Percentiles rank a stretch among this genome's conserved stretches.
Evolutionary conservation across 23 tunicate genomes (phyloP).

Genomic region (Halocynthia aurantium): DNA sequence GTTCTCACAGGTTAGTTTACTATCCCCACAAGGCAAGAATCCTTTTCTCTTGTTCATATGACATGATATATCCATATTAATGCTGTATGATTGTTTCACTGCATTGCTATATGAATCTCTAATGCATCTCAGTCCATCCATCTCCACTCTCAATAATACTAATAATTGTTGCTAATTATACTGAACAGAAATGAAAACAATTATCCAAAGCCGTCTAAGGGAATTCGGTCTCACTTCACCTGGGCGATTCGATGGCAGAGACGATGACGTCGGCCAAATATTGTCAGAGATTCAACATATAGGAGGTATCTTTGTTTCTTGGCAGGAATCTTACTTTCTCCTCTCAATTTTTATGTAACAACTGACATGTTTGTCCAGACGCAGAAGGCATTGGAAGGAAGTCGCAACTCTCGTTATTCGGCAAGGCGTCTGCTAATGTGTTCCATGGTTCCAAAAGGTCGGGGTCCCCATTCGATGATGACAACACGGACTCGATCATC

Average conservation of each 20-base stretch:
- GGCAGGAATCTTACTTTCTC: not conserved
- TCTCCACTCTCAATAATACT: not conserved
- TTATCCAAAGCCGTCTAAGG: conserved; percentile 45
- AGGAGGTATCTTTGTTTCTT: conserved; percentile 31
- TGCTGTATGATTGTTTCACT: too few species aligned
- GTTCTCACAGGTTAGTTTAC: conserved; percentile 32
- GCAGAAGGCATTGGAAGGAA: conserved; percentile 43
- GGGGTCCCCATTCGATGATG: conserved; percentile 43
- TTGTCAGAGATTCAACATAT: conserved; percentile 52
- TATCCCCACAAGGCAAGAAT: not conserved
- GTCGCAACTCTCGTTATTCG: conserved; percentile 50
- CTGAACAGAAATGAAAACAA: conserved; percentile 57
- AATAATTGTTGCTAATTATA: too few species aligned
- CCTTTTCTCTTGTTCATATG: too few species aligned
- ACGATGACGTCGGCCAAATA: conserved; percentile 32
- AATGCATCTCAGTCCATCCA: not conserved
- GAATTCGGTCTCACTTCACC: conserved; percentile 76
- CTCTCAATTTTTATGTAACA: not conserved
- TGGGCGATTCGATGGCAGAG: conserved; percentile 24
- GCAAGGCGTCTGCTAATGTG: conserved; percentile 50
- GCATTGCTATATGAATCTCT: not conserved
- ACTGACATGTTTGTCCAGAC: conserved; percentile 17
- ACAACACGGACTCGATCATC: conserved; percentile 46
- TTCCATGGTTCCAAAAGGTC: conserved; percentile 53
- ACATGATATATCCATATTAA: too few species aligned